Conservation (phyloP, 2,797 vertebrate species). For the Molossus alvarezi region DNA sequence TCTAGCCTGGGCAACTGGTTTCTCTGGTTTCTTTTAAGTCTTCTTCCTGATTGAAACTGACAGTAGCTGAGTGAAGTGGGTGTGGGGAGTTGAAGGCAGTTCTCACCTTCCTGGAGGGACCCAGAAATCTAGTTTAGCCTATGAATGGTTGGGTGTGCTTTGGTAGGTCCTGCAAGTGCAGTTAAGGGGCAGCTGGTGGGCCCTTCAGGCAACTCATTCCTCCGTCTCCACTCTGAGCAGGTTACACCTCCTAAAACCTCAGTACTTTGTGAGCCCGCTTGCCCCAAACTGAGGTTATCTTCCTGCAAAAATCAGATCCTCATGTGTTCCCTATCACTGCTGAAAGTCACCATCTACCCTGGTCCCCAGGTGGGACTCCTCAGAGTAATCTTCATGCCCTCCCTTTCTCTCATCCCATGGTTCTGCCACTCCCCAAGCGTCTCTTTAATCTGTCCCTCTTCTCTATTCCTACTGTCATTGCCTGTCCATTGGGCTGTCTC, state of each 20-base stretch:
- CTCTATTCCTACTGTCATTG: background rate
- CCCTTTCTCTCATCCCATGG: background rate
- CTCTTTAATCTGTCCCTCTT: background rate
- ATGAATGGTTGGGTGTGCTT: background rate
- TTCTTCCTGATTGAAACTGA: conserved; percentile 8
- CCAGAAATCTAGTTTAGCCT: background rate
- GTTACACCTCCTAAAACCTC: background rate
- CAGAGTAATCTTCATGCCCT: background rate
- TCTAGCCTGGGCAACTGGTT: background rate
- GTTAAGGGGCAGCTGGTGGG: background rate
- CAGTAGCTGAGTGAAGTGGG: background rate
- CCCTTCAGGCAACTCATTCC: background rate
- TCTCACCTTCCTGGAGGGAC: conserved; percentile 7
- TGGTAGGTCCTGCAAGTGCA: background rate
- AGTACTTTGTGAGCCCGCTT: conserved; percentile 5
- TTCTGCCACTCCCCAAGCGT: background rate
- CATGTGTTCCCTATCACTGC: background rate
- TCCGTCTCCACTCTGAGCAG: background rate
- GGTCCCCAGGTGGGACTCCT: background rate
- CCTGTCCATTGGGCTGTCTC: background rate
- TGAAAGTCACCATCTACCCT: background rate
- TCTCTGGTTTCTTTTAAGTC: conserved; percentile 13
- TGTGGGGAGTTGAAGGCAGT: background rate
- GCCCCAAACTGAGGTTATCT: conserved; percentile 32
- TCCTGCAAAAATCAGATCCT: conserved; percentile 20